These are phyloP conservation scores for Drosophila navojoa DNA, from an alignment of 1,140 invertebrate species.

Conservation along the genomic window DNA sequence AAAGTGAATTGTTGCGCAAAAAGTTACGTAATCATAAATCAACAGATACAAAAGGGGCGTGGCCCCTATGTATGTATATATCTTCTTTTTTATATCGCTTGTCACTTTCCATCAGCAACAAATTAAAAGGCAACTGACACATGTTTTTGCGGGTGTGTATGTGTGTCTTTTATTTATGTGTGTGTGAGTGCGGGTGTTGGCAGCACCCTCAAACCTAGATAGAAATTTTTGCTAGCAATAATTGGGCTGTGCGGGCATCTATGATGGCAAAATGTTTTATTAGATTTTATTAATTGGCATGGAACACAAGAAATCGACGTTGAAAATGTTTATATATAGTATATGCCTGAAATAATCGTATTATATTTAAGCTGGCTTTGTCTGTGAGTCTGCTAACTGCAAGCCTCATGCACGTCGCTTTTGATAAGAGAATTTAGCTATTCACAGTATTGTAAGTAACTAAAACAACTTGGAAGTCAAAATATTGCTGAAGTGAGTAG, in stretches of 20 bases:
- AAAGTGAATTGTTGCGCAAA: slow-evolving; percentile 28
- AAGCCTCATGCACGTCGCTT: too few relatives aligned
- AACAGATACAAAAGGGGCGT: slow-evolving; percentile 52
- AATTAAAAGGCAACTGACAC: slow-evolving; percentile 52
- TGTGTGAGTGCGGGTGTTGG: slow-evolving; percentile 14
- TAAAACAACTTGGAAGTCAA: too few relatives aligned
- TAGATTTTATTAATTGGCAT: not conserved
- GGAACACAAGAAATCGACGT: too few relatives aligned
- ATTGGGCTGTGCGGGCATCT: not conserved
- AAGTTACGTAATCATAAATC: slow-evolving; percentile 72
- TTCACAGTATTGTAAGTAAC: too few relatives aligned
- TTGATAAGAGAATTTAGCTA: too few relatives aligned
- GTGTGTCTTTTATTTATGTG: slow-evolving; percentile 1
- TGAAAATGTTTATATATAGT: too few relatives aligned
- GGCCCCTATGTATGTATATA: slow-evolving; percentile 14
- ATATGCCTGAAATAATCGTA: too few relatives aligned
- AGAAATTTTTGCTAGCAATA: slow-evolving; percentile 28
- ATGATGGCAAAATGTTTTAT: slow-evolving; percentile 14
- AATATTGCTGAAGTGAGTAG: too few relatives aligned
- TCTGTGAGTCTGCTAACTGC: too few relatives aligned
- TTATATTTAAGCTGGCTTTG: too few relatives aligned
- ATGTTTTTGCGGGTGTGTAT: not conserved
- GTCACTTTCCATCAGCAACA: slow-evolving; percentile 60
- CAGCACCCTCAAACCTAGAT: not conserved
- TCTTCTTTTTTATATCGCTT: slow-evolving; percentile 19